phyloP scores from a whole-genome alignment of 2,113 vertebrate genomes.

The Caranx melampygus region DNA sequence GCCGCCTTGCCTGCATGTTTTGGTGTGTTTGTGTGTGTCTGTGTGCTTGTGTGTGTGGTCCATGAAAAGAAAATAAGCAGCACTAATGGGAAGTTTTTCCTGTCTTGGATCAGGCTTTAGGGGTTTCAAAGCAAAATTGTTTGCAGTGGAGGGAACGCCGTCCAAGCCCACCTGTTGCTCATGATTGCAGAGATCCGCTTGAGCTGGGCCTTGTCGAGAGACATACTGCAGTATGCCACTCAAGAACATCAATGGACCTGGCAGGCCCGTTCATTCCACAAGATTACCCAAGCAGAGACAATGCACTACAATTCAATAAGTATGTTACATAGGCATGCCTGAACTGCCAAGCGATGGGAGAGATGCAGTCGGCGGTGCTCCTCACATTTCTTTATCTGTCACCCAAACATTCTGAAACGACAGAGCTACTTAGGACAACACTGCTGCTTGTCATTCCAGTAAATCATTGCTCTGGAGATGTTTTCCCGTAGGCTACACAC shows the following conservation, averaged over 20 bases:
- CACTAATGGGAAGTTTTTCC: constrained; percentile 79
- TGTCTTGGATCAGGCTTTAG: constrained; percentile 72
- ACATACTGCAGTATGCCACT: constrained; percentile 52
- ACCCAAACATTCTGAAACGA: constrained; percentile 39
- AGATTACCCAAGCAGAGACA: constrained; percentile 51
- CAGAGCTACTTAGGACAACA: constrained; percentile 31
- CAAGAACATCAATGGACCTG: constrained; percentile 48
- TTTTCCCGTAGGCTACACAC: constrained; percentile 28
- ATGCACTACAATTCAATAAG: constrained; percentile 41
- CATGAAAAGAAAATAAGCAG: constrained; percentile 79
- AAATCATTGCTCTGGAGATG: constrained; percentile 25
- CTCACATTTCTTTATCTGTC: constrained; percentile 24
- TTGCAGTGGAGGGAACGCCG: constrained; percentile 68
- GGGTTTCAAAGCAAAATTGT: constrained; percentile 78
- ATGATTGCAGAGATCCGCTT: constrained; percentile 73
- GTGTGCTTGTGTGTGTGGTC: constrained; percentile 72
- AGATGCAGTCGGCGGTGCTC: background rate
- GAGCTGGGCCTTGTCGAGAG: constrained; percentile 65
- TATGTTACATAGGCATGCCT: constrained; percentile 36
- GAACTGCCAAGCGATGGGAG: constrained; percentile 11
- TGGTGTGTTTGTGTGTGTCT: constrained; percentile 46
- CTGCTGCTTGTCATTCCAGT: constrained; percentile 43
- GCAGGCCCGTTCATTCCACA: constrained; percentile 48
- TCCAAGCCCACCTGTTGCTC: constrained; percentile 80
- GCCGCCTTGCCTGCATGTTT: constrained; percentile 42